Percentiles rank a stretch among this genome's conserved stretches.
These are phyloP conservation scores for Psittacus erithacus DNA, from an alignment of 2,113 vertebrate species.

Conservation along the genomic window DNA sequence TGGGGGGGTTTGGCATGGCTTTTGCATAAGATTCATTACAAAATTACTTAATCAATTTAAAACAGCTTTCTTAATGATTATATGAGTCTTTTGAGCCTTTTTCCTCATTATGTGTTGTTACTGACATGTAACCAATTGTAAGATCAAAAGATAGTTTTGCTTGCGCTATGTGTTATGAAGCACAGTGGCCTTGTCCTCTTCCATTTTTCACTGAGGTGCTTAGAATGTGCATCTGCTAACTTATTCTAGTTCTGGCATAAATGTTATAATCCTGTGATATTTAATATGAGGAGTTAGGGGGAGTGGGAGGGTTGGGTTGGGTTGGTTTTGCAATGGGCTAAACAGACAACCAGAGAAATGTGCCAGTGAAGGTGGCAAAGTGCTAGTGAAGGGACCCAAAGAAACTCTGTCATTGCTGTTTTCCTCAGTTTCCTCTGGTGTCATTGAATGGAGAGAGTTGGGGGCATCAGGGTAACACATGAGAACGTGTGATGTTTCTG, in stretches of 20 bases:
- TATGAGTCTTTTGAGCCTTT: not conserved
- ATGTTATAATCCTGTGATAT: not conserved
- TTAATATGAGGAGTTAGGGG: not conserved
- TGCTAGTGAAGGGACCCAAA: not conserved
- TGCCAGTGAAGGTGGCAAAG: not conserved
- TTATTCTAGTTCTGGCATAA: not conserved
- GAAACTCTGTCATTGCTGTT: rapidly evolving
- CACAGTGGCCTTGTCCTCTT: not conserved
- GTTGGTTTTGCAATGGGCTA: not conserved
- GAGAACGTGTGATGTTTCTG: not conserved
- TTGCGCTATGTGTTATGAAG: not conserved
- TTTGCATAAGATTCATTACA: not conserved
- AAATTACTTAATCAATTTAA: not conserved
- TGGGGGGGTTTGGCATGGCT: not conserved
- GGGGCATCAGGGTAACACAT: not conserved
- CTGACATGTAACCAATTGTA: not conserved
- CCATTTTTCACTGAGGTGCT: not conserved
- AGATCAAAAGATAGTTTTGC: not conserved
- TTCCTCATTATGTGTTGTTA: not conserved
- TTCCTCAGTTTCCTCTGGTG: not conserved
- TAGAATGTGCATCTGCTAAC: not conserved
- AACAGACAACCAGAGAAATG: not conserved
- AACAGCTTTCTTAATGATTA: not conserved
- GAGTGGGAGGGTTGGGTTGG: rapidly evolving
- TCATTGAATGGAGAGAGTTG: not conserved